Conservation (phyloP, 2,888 invertebrate species). For the Timema podura region DNA sequence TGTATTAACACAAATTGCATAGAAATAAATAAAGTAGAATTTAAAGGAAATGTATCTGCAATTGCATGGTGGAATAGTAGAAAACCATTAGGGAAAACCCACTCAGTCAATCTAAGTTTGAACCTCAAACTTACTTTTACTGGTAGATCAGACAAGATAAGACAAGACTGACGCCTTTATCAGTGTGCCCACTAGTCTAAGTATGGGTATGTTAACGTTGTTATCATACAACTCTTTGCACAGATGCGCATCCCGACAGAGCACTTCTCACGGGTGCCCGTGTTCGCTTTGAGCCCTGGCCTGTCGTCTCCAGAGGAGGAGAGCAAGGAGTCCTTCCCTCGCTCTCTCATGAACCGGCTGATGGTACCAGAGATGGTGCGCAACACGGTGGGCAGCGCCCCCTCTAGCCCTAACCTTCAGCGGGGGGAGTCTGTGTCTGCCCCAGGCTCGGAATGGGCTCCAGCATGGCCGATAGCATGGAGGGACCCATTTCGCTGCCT, state of each 20-base stretch:
- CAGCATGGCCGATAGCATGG: slow-evolving; percentile 57
- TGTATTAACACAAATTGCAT: no score
- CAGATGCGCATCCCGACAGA: slow-evolving; percentile 95
- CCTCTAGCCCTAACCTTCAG: slow-evolving; percentile 45
- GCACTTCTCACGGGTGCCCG: slow-evolving; percentile 91
- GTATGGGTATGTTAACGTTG: no score
- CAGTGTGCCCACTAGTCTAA: no score
- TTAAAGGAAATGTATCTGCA: no score
- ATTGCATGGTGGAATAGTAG: no score
- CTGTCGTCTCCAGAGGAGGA: slow-evolving; percentile 72
- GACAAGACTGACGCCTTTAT: no score
- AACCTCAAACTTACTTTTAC: no score
- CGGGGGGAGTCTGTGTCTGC: slow-evolving; percentile 40
- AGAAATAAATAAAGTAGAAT: no score
- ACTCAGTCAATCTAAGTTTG: no score
- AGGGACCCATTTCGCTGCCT: slow-evolving; percentile 55
- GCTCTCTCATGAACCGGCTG: slow-evolving; percentile 61
- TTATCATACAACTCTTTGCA: no score
- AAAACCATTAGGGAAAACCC: no score
- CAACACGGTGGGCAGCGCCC: slow-evolving; percentile 48
- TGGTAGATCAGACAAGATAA: no score
- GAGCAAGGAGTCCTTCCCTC: slow-evolving; percentile 59
- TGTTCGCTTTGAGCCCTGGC: slow-evolving; percentile 83
- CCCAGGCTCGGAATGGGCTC: slow-evolving; percentile 36
- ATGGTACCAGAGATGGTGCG: slow-evolving; percentile 53